Base-by-base conservation (phyloP, 2,888 invertebrate genomes). In the Ypsolopha scabrella region DNA sequence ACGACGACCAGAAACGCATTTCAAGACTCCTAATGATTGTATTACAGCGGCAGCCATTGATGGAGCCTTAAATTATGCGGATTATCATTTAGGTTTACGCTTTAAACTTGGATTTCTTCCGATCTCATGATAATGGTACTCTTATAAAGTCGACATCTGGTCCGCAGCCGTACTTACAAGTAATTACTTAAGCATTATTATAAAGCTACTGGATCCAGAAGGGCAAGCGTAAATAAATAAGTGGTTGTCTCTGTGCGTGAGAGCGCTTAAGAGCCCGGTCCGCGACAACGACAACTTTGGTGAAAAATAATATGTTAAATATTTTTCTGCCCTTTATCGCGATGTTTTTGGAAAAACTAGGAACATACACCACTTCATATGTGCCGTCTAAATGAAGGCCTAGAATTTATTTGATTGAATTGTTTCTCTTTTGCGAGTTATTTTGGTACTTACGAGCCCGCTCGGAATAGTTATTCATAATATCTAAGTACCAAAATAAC, bases 141-240 rank as follows among this genome's bases (percentile, higher is more conserved):
- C 39, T 9, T 33, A 44, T 44, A 44, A 7, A 37, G 46, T 60
- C 70, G 69, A 68, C 80, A 80, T 80, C 75, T 80, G 80, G 78
- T 67, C 58, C 61, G 66, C 77, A 79, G 57, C 63, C 65, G 38
- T 58, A 35, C 47, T 59, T 62, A 60, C 57, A 60, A 62, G 63
- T 70, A 75, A 75, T 72, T 72, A 67, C 66, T 65, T 67, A 67
- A 70, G 68, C 70, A 75, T 70, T 70, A 70, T 74, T 70, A 72
- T 71, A 71, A 73, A 63, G 79, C 80, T 80, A 79, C 80, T 72
- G 80, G 68, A 74, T 71, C 65, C 70, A 69, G 67, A 72, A 70
- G 68, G 68, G 24, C 65, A 66, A 60, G 57, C 60, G 58, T 56
- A 59, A 60, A 60, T 66, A 68, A 70, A 65, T 63, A 24, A 24